Base-by-base conservation (phyloP, 2,888 invertebrate genomes). In the Endomychus coccineus region DNA sequence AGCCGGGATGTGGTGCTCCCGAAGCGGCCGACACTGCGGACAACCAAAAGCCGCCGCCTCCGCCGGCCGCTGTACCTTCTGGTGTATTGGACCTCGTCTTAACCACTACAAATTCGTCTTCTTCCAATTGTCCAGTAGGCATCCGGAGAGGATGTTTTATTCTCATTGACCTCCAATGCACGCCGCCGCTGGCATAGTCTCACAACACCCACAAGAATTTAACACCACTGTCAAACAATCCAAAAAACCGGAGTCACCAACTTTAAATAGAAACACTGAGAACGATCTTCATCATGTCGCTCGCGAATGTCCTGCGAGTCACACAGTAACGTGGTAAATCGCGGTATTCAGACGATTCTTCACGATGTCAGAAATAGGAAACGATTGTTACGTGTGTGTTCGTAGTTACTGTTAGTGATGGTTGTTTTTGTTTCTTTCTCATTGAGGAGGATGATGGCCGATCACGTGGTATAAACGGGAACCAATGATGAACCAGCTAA, bases 71-170 rank as follows among this genome's bases (percentile, higher is more conserved):
- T 68, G 42, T 71, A 64, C 58, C 74, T 73, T 69, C 77, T 50
- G 81, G 80, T 56, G 80, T 78, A 57, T 77, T 75, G 56, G 78
- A 76, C 66, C 80, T 71, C 70, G 79, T 77, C 71, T 80, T 80
- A 66, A 76, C 78, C 56, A 74, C 71, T 54, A 74, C 77, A 60
- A 75, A 74, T 60, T 77, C 78, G 64, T 77, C 77, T 48, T 69
- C 69, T 38, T 65, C 64, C 50, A 67, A 62, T 59, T 73, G 70
- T 56, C 64, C 63, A 55, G 66, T 59, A 58, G 66, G 65, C 66
- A 67, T 67, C 57, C 64, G 66, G 55, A 56, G 43, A 48, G 49
- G 51, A 47, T 58, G 58, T 51, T 61, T 60, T 49, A 62, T 59
- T 55, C 61, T 58, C 62, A 63, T 63, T 50, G 53, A 57, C 56